Evolutionary conservation across 2,113 vertebrate genomes (phyloP).

Genomic region (Hippocampus barbouri): DNA sequence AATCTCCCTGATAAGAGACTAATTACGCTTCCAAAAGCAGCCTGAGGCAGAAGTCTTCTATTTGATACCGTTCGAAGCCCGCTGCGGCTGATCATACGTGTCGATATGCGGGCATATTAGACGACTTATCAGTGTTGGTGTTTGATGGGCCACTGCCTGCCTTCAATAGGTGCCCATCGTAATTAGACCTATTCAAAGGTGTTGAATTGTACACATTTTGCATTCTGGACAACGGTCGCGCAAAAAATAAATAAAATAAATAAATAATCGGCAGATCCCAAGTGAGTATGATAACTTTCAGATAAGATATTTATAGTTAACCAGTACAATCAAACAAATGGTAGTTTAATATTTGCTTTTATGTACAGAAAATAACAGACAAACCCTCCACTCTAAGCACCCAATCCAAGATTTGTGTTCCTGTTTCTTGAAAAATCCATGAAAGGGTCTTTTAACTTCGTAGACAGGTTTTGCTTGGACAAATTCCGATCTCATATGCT

Average conservation of each 20-base stretch:
- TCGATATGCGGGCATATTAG: conserved; percentile 2
- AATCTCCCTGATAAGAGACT: neutral
- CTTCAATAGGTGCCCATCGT: neutral
- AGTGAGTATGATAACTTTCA: neutral
- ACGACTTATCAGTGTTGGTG: neutral
- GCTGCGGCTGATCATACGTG: conserved; percentile 3
- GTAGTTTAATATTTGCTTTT: no score
- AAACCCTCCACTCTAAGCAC: no score
- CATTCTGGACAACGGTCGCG: neutral
- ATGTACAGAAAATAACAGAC: no score
- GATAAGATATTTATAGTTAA: no score
- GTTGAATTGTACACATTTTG: neutral
- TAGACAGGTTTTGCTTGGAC: no score
- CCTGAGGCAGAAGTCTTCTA: neutral
- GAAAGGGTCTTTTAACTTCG: neutral
- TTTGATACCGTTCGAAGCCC: neutral
- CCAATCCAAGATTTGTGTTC: neutral
- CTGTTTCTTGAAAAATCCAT: neutral
- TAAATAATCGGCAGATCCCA: neutral
- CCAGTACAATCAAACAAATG: no score
- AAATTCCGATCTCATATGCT: neutral
- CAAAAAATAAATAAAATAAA: neutral
- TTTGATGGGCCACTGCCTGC: conserved; percentile 9
- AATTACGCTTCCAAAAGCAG: conserved; percentile 2
- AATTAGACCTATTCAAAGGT: conserved; percentile 3